Percentiles rank a stretch among this genome's conserved stretches.
Evolutionary conservation across 2,797 vertebrate species (phyloP).

Genomic region (Catamblyrhynchus diadema): DNA sequence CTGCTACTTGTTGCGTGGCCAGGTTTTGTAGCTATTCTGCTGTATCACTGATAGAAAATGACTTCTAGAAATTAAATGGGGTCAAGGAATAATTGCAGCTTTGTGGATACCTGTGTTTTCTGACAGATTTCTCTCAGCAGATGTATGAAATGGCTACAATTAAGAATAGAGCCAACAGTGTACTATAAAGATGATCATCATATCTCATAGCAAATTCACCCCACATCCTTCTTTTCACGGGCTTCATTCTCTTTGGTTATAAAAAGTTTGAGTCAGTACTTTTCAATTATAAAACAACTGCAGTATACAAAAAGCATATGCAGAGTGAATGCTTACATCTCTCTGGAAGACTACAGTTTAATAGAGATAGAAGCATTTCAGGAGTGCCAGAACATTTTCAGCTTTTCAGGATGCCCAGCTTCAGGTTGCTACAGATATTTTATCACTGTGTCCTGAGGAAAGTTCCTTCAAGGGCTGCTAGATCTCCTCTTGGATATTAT

Average conservation of each 20-base stretch:
- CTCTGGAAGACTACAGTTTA: not conserved
- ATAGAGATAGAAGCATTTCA: not conserved
- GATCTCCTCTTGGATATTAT: not conserved
- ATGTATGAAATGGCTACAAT: not conserved
- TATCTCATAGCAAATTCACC: not conserved
- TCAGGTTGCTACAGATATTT: not conserved
- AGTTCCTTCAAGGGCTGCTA: not conserved
- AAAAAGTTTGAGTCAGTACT: not conserved
- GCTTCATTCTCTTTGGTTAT: not conserved
- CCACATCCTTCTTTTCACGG: not conserved
- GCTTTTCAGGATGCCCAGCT: not conserved
- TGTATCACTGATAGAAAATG: not conserved
- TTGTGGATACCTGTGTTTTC: accelerated
- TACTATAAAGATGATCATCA: not conserved
- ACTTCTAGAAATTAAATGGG: not conserved
- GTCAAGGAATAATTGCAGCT: not conserved
- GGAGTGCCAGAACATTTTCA: not conserved
- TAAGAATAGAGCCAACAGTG: not conserved
- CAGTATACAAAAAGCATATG: not conserved
- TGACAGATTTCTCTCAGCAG: not conserved
- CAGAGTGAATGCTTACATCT: not conserved
- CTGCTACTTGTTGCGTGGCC: not conserved
- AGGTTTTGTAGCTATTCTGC: not conserved
- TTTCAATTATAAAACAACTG: not conserved
- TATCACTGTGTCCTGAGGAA: not conserved